A percentile compares a stretch with the other conserved stretches of the same genome.
Evolutionary conservation across 2,888 invertebrate genomes (phyloP).

Genomic region (Idaea aversata): DNA sequence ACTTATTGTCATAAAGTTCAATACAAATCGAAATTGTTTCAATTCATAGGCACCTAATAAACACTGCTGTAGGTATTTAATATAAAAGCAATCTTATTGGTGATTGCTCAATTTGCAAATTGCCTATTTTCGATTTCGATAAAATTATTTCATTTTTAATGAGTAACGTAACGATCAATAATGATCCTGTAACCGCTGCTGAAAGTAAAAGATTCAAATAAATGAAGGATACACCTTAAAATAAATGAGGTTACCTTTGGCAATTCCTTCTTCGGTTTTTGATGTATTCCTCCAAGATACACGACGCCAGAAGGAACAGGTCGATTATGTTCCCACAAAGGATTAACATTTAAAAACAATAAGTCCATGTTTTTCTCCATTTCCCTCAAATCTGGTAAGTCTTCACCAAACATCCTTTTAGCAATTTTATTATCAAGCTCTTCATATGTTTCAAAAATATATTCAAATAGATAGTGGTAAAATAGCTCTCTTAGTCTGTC

Average conservation of each 20-base stretch:
- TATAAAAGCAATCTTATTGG: no score
- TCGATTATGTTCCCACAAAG: constrained; percentile 42
- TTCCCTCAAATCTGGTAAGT: constrained; percentile 28
- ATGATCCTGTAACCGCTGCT: no score
- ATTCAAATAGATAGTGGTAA: constrained; percentile 14
- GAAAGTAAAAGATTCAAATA: not conserved
- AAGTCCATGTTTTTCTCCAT: constrained; percentile 41
- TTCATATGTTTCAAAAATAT: constrained; percentile 11
- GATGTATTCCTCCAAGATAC: constrained; percentile 59
- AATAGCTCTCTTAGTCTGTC: constrained; percentile 22
- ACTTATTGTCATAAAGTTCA: no score
- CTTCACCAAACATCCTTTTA: constrained; percentile 34
- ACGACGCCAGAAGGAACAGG: constrained; percentile 59
- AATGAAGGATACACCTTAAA: not conserved
- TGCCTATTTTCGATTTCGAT: no score
- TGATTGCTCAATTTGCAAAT: no score
- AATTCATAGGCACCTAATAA: no score
- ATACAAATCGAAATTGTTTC: no score
- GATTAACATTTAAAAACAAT: constrained; percentile 56
- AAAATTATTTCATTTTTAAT: no score
- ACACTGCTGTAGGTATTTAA: no score
- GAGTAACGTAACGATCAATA: no score
- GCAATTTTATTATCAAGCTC: constrained; percentile 21
- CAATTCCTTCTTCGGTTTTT: constrained; percentile 46
- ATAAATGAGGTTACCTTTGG: constrained; percentile 36